Base-by-base conservation (phyloP, 2,797 vertebrate genomes). In the Pempheris klunzingeri region DNA sequence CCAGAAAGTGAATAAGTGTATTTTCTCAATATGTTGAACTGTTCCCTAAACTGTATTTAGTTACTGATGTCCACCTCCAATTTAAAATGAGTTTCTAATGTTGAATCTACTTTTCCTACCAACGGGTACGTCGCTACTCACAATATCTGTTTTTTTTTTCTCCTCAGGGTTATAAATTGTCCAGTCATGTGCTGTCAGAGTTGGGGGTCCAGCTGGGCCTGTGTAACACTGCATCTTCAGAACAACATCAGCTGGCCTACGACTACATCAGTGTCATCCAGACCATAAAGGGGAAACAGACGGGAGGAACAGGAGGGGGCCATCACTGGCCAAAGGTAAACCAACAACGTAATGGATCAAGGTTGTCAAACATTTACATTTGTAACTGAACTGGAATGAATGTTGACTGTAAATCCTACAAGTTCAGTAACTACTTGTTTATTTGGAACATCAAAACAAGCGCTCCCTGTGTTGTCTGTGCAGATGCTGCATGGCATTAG, bases 171-270 rank as follows among this genome's bases (percentile, higher is more conserved):
- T 1, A 13, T 11, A 26, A 15, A 0, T 0, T 71, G 3, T 75
- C 77, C 3, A 18, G 20, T 0, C 26, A 38, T 0, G 15, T 76
- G 7, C 28, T 95, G 65, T 39, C 67, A 0, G 88, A 90, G 46
- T 10, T 95, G 39, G 91, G 65, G 0, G 9, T 61, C 6, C 77
- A 88, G 54, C 62, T 94, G 49, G 90, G 89, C 22, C 24, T 92
- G 71, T 92, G 87, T 50, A 4, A 22, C 0, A 13, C 9, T 0
- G 28, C 12, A 0, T 43, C 78, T 13, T 17, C 69, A n/a, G 75
- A 81, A 22, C 11, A 13, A 0, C 3, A 41, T 3, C 70, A 67
- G 11, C 88, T 95, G 61, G 10, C 7, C 0, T 11, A 9, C 0
- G 81, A 92, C 46, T 94, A 89, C 77, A 6, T 73, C 13, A 10